A percentile compares a stretch with the other conserved stretches of the same genome.
Evolutionary conservation across 2,888 invertebrate species (phyloP).

Genomic region (Chrysolina oricalcia): DNA sequence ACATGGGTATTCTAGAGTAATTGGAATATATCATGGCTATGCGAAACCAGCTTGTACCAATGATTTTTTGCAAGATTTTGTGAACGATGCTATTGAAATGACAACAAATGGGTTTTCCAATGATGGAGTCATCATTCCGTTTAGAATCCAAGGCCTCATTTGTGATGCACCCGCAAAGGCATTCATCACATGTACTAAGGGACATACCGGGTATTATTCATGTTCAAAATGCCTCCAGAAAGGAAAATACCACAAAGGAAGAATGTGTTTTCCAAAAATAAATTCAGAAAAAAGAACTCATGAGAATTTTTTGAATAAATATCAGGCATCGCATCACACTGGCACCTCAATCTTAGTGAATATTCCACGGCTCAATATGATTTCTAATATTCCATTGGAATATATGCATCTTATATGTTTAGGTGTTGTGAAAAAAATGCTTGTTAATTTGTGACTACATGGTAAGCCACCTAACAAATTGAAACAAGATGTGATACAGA

Average conservation of each 20-base stretch:
- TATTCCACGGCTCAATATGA: slow-evolving; percentile 43
- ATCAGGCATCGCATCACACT: slow-evolving; percentile 43
- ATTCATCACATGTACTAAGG: slow-evolving; percentile 41
- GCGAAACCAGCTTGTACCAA: no score
- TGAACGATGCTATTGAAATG: slow-evolving; percentile 30
- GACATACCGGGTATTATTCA: slow-evolving; percentile 47
- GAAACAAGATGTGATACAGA: slow-evolving; percentile 10
- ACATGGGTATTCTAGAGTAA: no score
- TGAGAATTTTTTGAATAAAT: slow-evolving; percentile 34
- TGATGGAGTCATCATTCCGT: slow-evolving; percentile 34
- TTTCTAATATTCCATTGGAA: slow-evolving; percentile 46
- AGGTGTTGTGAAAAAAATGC: slow-evolving; percentile 28
- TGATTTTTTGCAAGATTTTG: slow-evolving; percentile 36
- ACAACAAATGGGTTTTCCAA: slow-evolving; percentile 44
- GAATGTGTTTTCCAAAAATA: slow-evolving; percentile 42
- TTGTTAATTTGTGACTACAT: slow-evolving; percentile 18
- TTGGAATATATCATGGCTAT: no score
- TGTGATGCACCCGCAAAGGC: no score
- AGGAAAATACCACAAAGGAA: slow-evolving; percentile 30
- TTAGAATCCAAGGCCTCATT: slow-evolving; percentile 31
- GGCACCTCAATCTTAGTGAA: slow-evolving; percentile 30
- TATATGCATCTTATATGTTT: no score
- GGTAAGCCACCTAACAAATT: slow-evolving; percentile 18
- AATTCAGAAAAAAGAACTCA: no score
- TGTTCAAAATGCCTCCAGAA: slow-evolving; percentile 47